Evolutionary conservation across 2,113 vertebrate species (phyloP), one percentile per base, ranked within the genome.

Genomic region (Nesospiza acunhae): DNA sequence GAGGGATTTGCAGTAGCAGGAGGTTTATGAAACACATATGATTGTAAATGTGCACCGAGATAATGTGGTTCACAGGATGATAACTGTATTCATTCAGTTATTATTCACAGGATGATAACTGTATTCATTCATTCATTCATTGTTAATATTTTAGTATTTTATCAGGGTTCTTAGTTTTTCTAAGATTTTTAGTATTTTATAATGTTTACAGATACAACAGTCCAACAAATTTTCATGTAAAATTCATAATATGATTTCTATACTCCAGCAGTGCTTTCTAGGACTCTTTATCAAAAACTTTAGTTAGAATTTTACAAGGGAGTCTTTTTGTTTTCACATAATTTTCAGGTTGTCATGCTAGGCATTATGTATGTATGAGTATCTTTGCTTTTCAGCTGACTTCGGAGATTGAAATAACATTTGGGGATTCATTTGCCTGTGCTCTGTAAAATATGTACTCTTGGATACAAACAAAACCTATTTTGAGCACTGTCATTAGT

Each of bases 351-450:
- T 98, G 90, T 94, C 53, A 68, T 90, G 68, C 91, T 89, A 75
- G 87, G 90, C 76, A 96, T 97, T 97, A 95, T 84, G 92, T 95
- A 88, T 82, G 76, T 91, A 80, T 91, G 91, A 89, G 67, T 55
- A 89, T 95, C 87, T 97, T 95, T 97, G 93, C 90, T 97, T 97
- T 97, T 96, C 97, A 98, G 91, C 87, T 97, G 93, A 93, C 95
- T 97, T 98, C 93, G 94, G 96, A 97, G 91, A 96, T 95, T 97
- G 92, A 82, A 97, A 94, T 95, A 97, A 96, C 79, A 23, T 97
- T 96, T 96, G 83, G 90, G 95, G 90, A 92, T 96, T 94, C 69
- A 58, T 15, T 23, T 96, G 68, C 89, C 64, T 97, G 37, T 93
- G 73, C 60, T 96, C 89, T 93, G 69, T 96, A 94, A 97, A 97